Conservation (phyloP, 2,113 vertebrate species). For the Equus quagga region DNA sequence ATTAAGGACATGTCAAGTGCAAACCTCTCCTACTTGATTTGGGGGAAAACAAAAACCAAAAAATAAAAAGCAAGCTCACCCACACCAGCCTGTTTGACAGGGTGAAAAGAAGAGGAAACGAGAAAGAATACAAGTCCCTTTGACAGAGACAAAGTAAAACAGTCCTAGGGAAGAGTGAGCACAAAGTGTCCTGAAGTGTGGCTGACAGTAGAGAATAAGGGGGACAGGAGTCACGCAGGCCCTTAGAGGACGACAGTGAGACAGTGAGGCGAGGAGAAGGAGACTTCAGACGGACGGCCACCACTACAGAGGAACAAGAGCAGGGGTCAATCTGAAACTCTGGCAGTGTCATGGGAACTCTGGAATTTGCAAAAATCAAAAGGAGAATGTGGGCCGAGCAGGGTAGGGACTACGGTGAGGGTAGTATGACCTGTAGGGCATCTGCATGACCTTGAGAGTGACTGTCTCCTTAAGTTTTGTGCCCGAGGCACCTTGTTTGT, state of each 20-base stretch:
- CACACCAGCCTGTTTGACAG: background rate
- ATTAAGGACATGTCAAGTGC: background rate
- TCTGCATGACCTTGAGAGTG: no score
- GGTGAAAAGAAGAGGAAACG: background rate
- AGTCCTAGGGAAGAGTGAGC: background rate
- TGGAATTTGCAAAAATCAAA: background rate
- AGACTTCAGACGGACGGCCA: background rate
- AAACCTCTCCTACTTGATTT: background rate
- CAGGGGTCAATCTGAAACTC: background rate
- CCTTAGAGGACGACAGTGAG: background rate
- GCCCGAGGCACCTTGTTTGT: background rate
- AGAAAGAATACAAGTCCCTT: background rate
- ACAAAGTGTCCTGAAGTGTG: background rate
- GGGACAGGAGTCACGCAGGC: background rate
- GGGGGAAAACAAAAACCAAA: background rate
- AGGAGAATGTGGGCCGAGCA: background rate
- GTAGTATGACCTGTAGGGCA: background rate
- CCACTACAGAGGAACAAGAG: background rate
- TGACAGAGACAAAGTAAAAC: background rate
- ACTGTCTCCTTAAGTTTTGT: background rate
- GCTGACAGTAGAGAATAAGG: background rate
- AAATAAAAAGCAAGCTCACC: background rate
- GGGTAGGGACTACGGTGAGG: background rate
- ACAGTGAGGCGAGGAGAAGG: background rate
- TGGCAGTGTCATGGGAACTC: background rate